A percentile compares a stretch with the other conserved stretches of the same genome.
Evolutionary conservation across 2,888 invertebrate species (phyloP).

Genomic region (Erebia ligea): DNA sequence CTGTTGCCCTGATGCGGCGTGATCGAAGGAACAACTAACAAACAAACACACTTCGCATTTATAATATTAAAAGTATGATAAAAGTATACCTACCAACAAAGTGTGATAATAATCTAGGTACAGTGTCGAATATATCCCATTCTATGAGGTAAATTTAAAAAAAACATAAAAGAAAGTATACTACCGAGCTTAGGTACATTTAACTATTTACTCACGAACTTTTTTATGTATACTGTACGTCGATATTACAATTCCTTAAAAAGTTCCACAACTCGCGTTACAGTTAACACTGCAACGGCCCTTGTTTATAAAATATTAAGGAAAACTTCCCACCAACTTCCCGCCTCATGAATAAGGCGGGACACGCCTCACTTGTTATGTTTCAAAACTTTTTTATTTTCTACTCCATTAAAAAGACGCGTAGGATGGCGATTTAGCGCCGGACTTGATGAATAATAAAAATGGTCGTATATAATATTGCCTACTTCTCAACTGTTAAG

Average conservation of each 20-base stretch:
- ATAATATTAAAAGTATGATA: too few relatives aligned
- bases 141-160: not conserved
- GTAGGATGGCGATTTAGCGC: constrained; percentile 72
- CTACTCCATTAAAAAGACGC: constrained; percentile 70
- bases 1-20: too few relatives aligned
- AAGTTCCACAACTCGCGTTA: constrained; percentile 26
- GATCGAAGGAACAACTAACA: too few relatives aligned
- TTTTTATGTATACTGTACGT: constrained; percentile 4
- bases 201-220: not conserved
- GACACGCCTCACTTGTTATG: constrained; percentile 76
- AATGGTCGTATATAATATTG: not conserved
- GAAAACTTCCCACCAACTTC: constrained; percentile 55
- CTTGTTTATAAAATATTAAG: constrained; percentile 66
- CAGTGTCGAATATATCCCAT: not conserved
- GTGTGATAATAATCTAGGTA: not conserved
- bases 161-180: not conserved
- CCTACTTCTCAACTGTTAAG: not conserved
- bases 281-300: constrained; percentile 48
- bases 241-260: constrained; percentile 18
- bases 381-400: constrained; percentile 75
- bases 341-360: constrained; percentile 72
- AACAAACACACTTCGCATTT: too few relatives aligned
- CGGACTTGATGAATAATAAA: constrained; percentile 31
- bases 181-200: not conserved
- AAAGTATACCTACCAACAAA: not conserved